A percentile compares a stretch with the other conserved stretches of the same genome.
These are phyloP conservation scores for Gymnoscelis rufifasciata DNA, from an alignment of 2,888 invertebrate species.

Conservation along the genomic window DNA sequence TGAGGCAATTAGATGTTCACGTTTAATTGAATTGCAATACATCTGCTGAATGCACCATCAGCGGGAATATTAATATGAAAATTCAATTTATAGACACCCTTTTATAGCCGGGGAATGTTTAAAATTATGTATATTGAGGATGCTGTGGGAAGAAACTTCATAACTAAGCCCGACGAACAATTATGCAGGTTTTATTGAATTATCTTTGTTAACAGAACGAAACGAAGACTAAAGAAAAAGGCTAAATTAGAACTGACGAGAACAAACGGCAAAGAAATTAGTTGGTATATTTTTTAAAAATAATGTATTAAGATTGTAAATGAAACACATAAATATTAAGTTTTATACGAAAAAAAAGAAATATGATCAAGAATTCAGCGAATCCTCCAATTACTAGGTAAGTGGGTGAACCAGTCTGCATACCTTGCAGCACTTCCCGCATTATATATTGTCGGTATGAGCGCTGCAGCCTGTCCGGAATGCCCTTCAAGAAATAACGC, in stretches of 20 bases:
- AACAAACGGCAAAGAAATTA: neutral
- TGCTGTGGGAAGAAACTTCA: constrained; percentile 25
- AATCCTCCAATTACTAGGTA: constrained; percentile 20
- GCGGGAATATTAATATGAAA: constrained; percentile 31
- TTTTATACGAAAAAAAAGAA: neutral
- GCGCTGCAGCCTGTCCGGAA: constrained; percentile 14
- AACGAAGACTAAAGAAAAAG: neutral
- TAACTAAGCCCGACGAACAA: constrained; percentile 8
- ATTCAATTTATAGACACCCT: constrained; percentile 32
- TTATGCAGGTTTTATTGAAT: constrained; percentile 12
- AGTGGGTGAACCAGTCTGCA: constrained; percentile 28
- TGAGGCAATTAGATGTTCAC: constrained; percentile 32
- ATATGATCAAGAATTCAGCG: constrained; percentile 6
- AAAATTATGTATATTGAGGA: constrained; percentile 29
- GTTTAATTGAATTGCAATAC: constrained; percentile 42
- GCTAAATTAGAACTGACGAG: neutral
- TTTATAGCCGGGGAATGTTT: constrained; percentile 26
- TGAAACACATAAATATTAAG: too few relatives aligned
- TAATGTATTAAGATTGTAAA: too few relatives aligned
- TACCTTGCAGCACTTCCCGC: constrained; percentile 25
- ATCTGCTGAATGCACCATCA: constrained; percentile 23
- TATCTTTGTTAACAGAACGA: neutral
- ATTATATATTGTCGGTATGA: constrained; percentile 27
- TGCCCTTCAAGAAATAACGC: constrained; percentile 23
- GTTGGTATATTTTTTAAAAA: neutral